These are phyloP conservation scores for Hypomecis atomaria DNA, from an alignment of 2,888 invertebrate species.

Conservation along the genomic window DNA sequence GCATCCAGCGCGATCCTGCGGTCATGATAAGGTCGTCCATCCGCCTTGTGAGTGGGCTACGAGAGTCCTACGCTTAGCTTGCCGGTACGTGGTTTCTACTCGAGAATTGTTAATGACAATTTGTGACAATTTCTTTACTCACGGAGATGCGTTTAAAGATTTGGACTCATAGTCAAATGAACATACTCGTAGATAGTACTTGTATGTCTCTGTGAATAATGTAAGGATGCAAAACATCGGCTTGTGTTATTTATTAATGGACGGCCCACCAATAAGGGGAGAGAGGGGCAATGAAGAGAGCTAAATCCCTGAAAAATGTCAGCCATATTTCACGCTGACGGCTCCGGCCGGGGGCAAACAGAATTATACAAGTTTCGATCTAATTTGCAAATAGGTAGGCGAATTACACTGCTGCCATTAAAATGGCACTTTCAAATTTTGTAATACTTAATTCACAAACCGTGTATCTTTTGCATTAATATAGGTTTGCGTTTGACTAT, in stretches of 20 bases:
- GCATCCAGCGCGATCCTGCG: too few species aligned
- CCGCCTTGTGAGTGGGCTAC: too few species aligned
- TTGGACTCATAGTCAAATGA: too few species aligned
- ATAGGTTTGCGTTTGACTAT: too few species aligned
- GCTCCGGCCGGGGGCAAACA: conserved; percentile 49
- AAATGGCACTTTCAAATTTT: not conserved
- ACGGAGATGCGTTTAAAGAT: too few species aligned
- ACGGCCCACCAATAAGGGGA: conserved; percentile 26
- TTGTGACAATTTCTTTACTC: too few species aligned
- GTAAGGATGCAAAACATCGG: not conserved
- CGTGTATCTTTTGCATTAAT: not conserved
- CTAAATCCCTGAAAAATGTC: conserved; percentile 71
- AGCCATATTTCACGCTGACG: conserved; percentile 66
- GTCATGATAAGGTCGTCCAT: too few species aligned
- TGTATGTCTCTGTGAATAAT: too few species aligned
- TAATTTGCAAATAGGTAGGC: conserved; percentile 55
- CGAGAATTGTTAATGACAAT: too few species aligned
- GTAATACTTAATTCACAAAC: not conserved
- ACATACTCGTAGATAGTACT: too few species aligned
- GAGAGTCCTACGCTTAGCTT: too few species aligned
- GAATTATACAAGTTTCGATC: conserved; percentile 63
- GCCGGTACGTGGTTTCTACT: too few species aligned
- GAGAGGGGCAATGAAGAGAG: conserved; percentile 37
- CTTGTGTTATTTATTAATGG: not conserved
- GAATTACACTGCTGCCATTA: conserved; percentile 16